phyloP scores from a whole-genome alignment of 2,888 invertebrate species.

The Hirtodrosophila trivittata region DNA sequence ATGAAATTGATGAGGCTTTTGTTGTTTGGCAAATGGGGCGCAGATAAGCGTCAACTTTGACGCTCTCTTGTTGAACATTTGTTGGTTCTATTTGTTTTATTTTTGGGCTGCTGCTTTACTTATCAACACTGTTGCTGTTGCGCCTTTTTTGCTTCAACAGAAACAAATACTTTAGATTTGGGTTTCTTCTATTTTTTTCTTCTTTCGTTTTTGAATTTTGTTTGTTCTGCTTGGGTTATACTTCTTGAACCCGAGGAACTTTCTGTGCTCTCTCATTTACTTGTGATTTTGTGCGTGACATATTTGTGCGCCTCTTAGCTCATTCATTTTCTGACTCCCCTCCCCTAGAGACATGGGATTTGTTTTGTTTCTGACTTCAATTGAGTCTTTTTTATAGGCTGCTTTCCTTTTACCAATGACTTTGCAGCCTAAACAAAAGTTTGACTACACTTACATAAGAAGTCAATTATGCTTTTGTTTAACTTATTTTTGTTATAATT shows the following conservation, averaged over 20 bases:
- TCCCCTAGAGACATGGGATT: conserved; percentile 8
- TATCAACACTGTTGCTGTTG: conserved; percentile 40
- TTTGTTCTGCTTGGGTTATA: conserved; percentile 8
- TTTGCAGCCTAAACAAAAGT: not conserved
- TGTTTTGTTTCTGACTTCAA: conserved; percentile 6
- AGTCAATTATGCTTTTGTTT: not conserved
- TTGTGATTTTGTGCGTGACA: conserved; percentile 48
- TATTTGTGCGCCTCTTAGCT: conserved; percentile 43
- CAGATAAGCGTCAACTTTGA: conserved; percentile 76
- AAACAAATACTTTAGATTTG: conserved; percentile 4
- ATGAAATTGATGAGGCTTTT: conserved; percentile 73
- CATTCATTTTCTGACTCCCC: conserved; percentile 34
- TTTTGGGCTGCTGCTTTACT: conserved; percentile 40
- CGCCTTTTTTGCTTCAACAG: conserved; percentile 9
- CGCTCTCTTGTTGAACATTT: conserved; percentile 47
- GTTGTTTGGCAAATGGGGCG: conserved; percentile 77
- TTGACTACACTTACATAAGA: not conserved
- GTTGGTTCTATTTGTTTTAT: conserved; percentile 22
- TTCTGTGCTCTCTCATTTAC: conserved; percentile 13
- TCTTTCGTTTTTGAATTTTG: not conserved
- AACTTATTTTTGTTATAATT: not conserved
- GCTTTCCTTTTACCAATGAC: not conserved
- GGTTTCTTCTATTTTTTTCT: not conserved
- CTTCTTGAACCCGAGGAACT: conserved; percentile 37
- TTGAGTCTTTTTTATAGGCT: conserved; percentile 1